Evolutionary conservation across 2,113 vertebrate species (phyloP).

Genomic region (Lipophrys pholis): DNA sequence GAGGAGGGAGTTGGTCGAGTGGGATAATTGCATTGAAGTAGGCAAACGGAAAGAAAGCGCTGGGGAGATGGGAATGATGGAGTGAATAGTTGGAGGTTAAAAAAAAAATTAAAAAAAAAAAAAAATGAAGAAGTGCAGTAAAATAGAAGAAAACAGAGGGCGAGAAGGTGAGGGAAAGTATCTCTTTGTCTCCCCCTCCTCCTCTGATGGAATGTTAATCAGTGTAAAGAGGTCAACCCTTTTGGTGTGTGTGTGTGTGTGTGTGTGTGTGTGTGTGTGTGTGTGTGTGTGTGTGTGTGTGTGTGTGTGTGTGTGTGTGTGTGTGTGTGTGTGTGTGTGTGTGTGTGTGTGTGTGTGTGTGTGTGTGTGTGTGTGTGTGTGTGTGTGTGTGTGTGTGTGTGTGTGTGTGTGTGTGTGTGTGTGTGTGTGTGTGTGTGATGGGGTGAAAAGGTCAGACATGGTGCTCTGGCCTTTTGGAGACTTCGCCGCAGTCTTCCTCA

Average conservation of each 20-base stretch:
- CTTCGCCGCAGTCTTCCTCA: slow-evolving; percentile 49
- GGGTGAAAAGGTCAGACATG: slow-evolving; percentile 72
- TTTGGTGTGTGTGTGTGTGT: slow-evolving; percentile 47
- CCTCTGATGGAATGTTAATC: slow-evolving; percentile 77
- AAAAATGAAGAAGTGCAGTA: not conserved
- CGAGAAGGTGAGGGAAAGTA: slow-evolving; percentile 70
- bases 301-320: slow-evolving; percentile 32
- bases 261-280: slow-evolving; percentile 45
- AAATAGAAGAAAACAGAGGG: slow-evolving; percentile 27
- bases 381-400: slow-evolving; percentile 58
- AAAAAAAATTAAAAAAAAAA: not conserved
- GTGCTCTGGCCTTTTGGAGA: slow-evolving; percentile 52
- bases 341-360: slow-evolving; percentile 33
- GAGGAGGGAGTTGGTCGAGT: slow-evolving; percentile 23
- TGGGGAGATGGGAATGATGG: not conserved
- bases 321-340: slow-evolving; percentile 35
- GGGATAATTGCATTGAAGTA: slow-evolving; percentile 22
- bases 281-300: slow-evolving; percentile 40
- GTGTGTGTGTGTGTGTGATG: slow-evolving; percentile 26
- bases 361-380: slow-evolving; percentile 35
- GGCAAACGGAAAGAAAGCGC: slow-evolving; percentile 13
- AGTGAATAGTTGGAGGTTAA: slow-evolving; percentile 2
- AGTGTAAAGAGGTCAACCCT: slow-evolving; percentile 68
- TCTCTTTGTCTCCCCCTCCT: slow-evolving; percentile 38
- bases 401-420: slow-evolving; percentile 44